Evolutionary conservation across 2,888 invertebrate species (phyloP).

Genomic region (Amphipyra berbera): DNA sequence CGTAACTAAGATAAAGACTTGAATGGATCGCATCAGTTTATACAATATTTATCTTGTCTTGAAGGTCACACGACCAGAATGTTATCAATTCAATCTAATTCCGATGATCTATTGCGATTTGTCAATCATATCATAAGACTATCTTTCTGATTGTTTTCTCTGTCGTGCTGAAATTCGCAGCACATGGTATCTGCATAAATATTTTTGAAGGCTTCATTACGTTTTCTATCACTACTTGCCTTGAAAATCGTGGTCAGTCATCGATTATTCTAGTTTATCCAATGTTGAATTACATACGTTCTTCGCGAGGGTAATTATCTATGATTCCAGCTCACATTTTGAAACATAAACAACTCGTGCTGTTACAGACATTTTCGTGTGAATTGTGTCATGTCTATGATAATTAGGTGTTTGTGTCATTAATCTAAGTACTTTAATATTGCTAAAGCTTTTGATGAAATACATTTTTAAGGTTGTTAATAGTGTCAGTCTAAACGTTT

Average conservation of each 20-base stretch:
- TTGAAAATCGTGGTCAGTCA: not conserved
- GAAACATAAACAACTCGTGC: slow-evolving; percentile 5
- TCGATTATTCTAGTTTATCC: not conserved
- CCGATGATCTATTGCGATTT: slow-evolving; percentile 36
- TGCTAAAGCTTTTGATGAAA: too few relatives aligned
- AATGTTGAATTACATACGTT: slow-evolving; percentile 1
- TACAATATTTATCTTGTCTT: slow-evolving; percentile 24
- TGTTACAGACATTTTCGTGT: not conserved
- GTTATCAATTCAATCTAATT: slow-evolving; percentile 21
- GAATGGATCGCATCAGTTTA: slow-evolving; percentile 4
- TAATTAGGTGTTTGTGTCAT: not conserved
- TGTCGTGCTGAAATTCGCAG: too few relatives aligned
- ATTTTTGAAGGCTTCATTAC: not conserved
- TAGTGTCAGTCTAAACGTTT: too few relatives aligned
- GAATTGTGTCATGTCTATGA: not conserved
- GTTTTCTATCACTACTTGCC: not conserved
- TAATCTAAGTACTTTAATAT: not conserved
- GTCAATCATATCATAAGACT: slow-evolving; percentile 4
- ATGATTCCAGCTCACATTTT: not conserved
- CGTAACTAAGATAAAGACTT: not conserved
- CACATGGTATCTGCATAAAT: not conserved
- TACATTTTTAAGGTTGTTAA: too few relatives aligned
- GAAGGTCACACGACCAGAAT: slow-evolving; percentile 14
- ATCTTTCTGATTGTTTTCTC: not conserved
- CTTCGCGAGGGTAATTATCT: slow-evolving; percentile 1